Percentiles rank a stretch among this genome's conserved stretches.
Evolutionary conservation across 2,797 vertebrate genomes (phyloP).

Genomic region (Sibirionetta formosa): DNA sequence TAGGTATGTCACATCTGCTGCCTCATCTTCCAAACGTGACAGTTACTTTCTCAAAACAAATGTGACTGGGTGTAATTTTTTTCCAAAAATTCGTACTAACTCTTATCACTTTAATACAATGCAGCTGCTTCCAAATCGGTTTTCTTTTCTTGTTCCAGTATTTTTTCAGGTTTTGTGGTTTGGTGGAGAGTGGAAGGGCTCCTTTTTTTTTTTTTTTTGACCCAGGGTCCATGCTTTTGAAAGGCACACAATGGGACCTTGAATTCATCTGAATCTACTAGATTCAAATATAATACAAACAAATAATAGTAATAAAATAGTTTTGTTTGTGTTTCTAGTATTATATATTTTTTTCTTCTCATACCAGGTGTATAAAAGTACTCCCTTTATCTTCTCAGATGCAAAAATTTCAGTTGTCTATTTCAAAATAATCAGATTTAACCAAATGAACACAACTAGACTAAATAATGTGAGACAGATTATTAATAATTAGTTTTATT

Average conservation of each 20-base stretch:
- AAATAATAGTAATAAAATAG: not conserved
- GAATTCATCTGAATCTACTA: not conserved
- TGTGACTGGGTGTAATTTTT: accelerated
- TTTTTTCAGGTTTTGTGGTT: not conserved
- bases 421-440: conserved; percentile 13
- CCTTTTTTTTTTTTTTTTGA: not conserved
- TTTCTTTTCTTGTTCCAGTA: not conserved
- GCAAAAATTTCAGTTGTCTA: not conserved
- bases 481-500: conserved; percentile 8
- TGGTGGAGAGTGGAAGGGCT: accelerated
- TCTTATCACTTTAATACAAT: not conserved
- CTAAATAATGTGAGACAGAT: not conserved
- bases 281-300: not conserved
- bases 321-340: not conserved
- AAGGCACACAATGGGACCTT: not conserved
- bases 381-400: not conserved
- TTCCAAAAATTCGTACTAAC: not conserved
- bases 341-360: not conserved
- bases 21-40: not conserved
- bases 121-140: not conserved
- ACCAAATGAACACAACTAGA: not conserved
- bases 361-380: not conserved
- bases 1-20: not conserved
- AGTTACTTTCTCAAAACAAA: not conserved
- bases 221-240: not conserved